phyloP scores from a whole-genome alignment of 2,113 vertebrate genomes.

The Penelope pileata region DNA sequence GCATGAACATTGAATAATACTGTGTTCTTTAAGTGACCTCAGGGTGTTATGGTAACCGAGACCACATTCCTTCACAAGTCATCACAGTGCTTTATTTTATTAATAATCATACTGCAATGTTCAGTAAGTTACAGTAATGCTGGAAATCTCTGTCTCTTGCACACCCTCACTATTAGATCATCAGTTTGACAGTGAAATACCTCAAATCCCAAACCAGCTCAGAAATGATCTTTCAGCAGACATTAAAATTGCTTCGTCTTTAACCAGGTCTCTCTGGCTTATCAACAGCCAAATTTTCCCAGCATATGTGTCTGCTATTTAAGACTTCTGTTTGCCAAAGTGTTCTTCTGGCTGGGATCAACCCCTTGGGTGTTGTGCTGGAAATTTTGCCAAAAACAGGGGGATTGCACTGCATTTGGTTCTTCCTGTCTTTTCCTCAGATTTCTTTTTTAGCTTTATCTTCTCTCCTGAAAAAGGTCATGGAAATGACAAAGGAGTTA shows the following conservation, averaged over 20 bases:
- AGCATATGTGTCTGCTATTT: conserved; percentile 50
- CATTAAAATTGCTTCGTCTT: conserved; percentile 18
- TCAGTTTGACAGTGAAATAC: conserved; percentile 15
- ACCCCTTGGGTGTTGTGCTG: background rate
- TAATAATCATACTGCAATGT: background rate
- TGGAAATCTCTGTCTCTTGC: background rate
- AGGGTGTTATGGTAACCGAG: conserved; percentile 16
- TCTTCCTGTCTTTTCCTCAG: background rate
- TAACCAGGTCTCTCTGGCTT: conserved; percentile 10
- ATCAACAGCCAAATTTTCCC: conserved; percentile 50
- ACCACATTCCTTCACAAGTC: conserved; percentile 52
- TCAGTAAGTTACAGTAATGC: background rate
- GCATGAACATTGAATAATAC: background rate
- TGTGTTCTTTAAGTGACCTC: background rate
- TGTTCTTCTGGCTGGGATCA: conserved; percentile 35
- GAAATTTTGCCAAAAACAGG: background rate
- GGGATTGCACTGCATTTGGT: background rate
- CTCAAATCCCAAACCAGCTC: background rate
- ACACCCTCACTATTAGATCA: background rate
- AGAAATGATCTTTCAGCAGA: conserved; percentile 23
- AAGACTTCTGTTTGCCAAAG: conserved; percentile 41
- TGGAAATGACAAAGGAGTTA: background rate
- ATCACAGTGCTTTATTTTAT: background rate
- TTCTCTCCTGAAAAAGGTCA: background rate
- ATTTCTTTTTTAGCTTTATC: background rate